Percentiles rank a stretch among this genome's conserved stretches.
phyloP scores from a whole-genome alignment of 1,140 invertebrate genomes.

The Varroa destructor region DNA sequence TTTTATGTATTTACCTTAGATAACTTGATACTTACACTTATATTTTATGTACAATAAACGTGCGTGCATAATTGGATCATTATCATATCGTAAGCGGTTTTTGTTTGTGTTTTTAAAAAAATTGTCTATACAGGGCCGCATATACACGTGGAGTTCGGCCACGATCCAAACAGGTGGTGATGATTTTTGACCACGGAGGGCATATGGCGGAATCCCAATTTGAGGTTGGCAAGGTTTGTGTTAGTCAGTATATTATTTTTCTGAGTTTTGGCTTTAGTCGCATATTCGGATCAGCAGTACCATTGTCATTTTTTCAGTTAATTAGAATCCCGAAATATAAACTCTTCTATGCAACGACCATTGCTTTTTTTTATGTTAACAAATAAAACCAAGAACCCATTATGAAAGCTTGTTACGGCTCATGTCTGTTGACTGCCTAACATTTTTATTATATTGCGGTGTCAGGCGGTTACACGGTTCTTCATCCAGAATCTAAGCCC shows the following conservation, averaged over 20 bases:
- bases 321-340: too few relatives aligned
- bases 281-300: too few relatives aligned
- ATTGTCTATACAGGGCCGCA: background rate
- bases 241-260: background rate
- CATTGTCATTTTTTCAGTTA: too few relatives aligned
- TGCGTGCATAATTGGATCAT: background rate
- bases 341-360: too few relatives aligned
- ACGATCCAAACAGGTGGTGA: constrained; percentile 3
- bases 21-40: background rate
- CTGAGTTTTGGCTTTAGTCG: too few relatives aligned
- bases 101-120: background rate
- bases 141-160: constrained; percentile 9
- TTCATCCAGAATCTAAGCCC: constrained; percentile 11
- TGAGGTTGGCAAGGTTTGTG: constrained; percentile 3
- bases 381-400: too few relatives aligned
- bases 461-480: constrained; percentile 11
- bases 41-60: background rate
- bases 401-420: too few relatives aligned
- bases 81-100: background rate
- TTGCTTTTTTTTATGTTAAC: too few relatives aligned
- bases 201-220: background rate
- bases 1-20: background rate
- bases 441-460: background rate
- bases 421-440: too few relatives aligned
- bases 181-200: constrained; percentile 6